phyloP scores from a whole-genome alignment of 2,113 vertebrate genomes.

The Paramormyrops kingsleyae region DNA sequence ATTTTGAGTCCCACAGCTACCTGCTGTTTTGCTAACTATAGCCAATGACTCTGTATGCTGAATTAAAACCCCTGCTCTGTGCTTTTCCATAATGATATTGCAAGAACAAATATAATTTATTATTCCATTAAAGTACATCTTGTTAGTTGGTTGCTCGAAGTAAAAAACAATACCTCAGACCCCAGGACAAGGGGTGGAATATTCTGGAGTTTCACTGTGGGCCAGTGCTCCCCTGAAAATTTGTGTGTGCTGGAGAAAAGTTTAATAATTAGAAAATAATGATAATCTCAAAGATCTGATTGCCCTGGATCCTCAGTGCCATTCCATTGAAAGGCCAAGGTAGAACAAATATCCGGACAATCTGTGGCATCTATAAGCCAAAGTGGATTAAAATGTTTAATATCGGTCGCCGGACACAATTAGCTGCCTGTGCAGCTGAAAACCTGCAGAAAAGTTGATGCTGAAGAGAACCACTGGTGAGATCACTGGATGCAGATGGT shows the following conservation, averaged over 20 bases:
- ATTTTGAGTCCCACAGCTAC: conserved; percentile 10
- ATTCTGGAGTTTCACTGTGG: conserved; percentile 14
- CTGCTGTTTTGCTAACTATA: not conserved
- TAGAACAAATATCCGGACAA: not conserved
- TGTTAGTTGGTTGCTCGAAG: conserved; percentile 52
- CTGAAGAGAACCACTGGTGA: not conserved
- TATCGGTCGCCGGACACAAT: not conserved
- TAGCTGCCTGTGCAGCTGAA: not conserved
- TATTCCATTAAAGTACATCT: conserved; percentile 64
- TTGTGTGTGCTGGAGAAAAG: conserved; percentile 20
- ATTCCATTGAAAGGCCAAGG: not conserved
- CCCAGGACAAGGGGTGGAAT: not conserved
- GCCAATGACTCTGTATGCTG: conserved; percentile 40
- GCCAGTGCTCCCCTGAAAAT: conserved; percentile 10
- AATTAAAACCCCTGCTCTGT: conserved; percentile 44
- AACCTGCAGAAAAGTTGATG: not conserved
- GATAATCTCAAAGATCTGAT: not conserved
- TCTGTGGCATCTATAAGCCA: not conserved
- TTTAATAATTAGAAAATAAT: not conserved
- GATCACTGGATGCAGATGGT: not conserved
- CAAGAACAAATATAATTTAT: conserved; percentile 61
- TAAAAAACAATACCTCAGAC: conserved; percentile 49
- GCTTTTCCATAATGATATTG: conserved; percentile 59
- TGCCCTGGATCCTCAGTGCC: not conserved
- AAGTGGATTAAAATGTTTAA: conserved; percentile 20